These are phyloP conservation scores for Hylaeus anthracinus DNA, from an alignment of 1,140 invertebrate genomes.

Conservation along the genomic window DNA sequence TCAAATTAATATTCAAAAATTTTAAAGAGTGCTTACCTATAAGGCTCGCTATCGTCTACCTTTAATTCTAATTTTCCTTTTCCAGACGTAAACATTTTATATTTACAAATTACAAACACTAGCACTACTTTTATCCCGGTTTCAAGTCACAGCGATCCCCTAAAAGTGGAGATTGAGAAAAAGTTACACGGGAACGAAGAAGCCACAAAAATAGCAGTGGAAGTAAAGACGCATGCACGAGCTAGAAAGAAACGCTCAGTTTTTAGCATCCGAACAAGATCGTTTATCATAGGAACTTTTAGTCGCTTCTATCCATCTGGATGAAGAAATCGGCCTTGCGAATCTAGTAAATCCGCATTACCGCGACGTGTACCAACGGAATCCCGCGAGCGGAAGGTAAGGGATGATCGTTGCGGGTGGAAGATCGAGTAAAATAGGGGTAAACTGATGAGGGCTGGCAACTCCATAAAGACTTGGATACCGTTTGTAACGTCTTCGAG, in stretches of 20 bases:
- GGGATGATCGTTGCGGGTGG: slow-evolving; percentile 20
- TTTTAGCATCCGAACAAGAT: slow-evolving; percentile 43
- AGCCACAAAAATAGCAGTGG: not conserved
- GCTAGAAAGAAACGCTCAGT: slow-evolving; percentile 41
- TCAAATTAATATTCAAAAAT: no score
- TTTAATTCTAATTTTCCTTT: no score
- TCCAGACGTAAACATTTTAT: no score
- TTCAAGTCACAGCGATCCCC: not conserved
- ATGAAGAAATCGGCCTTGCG: slow-evolving; percentile 19
- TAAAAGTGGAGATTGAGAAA: not conserved
- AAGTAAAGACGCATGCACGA: not conserved
- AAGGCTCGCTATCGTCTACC: no score
- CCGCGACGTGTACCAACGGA: slow-evolving; percentile 1
- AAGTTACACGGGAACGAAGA: not conserved
- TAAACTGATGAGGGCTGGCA: slow-evolving; percentile 32
- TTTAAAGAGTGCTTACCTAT: no score
- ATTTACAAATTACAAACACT: no score
- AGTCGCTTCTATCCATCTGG: slow-evolving; percentile 25
- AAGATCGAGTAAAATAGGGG: slow-evolving; percentile 30
- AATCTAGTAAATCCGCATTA: slow-evolving; percentile 56
- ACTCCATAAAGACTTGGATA: not conserved
- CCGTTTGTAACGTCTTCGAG: not conserved
- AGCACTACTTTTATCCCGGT: no score
- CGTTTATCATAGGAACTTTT: slow-evolving; percentile 62
- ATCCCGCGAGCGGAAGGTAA: not conserved